Evolutionary conservation across 1,140 invertebrate species (phyloP).

Genomic region (Psix sp.): DNA sequence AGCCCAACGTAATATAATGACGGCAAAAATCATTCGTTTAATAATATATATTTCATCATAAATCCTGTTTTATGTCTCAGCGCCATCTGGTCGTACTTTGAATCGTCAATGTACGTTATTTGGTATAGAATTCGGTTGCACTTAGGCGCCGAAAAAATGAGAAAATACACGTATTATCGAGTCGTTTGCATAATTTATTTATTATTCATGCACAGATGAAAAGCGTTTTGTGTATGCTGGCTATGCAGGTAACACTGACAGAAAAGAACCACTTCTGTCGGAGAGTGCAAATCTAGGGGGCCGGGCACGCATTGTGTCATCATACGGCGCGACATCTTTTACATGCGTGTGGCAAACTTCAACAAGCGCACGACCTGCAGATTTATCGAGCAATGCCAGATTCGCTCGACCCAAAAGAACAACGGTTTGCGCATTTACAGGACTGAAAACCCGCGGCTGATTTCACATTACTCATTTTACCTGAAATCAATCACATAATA

Average conservation of each 20-base stretch:
- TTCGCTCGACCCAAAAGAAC: constrained; percentile 11
- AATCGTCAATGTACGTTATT: no score
- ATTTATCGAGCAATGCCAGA: constrained; percentile 6
- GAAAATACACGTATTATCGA: constrained; percentile 12
- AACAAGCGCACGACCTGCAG: constrained; percentile 14
- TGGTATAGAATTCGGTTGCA: background rate
- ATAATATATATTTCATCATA: no score
- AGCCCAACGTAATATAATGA: no score
- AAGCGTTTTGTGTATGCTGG: constrained; percentile 2
- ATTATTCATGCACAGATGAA: constrained; percentile 25
- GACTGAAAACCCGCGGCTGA: no score
- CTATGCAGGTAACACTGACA: constrained; percentile 12
- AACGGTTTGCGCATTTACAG: constrained; percentile 11
- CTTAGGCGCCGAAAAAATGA: background rate
- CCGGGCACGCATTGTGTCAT: constrained; percentile 10
- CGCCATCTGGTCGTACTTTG: no score
- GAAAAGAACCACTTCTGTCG: constrained; percentile 39
- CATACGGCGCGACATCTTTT: constrained; percentile 28
- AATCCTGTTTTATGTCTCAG: no score
- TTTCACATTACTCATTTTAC: no score
- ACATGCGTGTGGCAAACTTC: constrained; percentile 25
- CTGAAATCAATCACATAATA: no score
- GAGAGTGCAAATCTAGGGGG: constrained; percentile 7
- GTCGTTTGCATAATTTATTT: constrained; percentile 22
- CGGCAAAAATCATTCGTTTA: no score